Evolutionary conservation across 2,888 invertebrate genomes (phyloP).

Genomic region (Pyrgus malvae): DNA sequence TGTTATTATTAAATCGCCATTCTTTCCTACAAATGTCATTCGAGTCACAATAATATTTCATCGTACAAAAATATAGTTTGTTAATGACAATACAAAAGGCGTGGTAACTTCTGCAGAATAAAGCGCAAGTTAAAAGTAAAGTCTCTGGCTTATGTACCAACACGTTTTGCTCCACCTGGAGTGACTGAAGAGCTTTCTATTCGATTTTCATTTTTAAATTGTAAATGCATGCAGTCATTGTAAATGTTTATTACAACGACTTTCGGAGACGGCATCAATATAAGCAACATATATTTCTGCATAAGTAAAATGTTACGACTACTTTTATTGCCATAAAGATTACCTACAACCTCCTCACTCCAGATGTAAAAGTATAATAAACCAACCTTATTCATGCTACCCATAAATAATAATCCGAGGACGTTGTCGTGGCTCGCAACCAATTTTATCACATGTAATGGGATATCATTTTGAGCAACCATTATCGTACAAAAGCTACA

Average conservation of each 20-base stretch:
- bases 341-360: no score
- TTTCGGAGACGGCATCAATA: no score
- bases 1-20: no score
- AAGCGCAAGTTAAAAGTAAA: constrained; percentile 7
- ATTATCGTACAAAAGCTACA: constrained; percentile 30
- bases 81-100: constrained; percentile 34
- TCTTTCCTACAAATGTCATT: background rate
- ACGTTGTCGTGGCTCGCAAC: background rate
- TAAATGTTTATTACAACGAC: no score
- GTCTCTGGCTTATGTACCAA: background rate
- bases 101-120: constrained; percentile 46
- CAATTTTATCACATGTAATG: constrained; percentile 50
- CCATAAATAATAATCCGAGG: background rate
- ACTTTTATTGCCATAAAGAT: no score
- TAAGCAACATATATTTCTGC: no score
- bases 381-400: no score
- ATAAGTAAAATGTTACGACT: no score
- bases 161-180: background rate
- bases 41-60: constrained; percentile 8
- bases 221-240: no score
- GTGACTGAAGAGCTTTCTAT: no score
- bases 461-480: constrained; percentile 64
- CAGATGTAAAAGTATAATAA: no score
- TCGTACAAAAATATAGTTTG: constrained; percentile 30
- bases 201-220: no score